Evolutionary conservation across 2,113 vertebrate genomes (phyloP).

Genomic region (Paratilapia polleni): DNA sequence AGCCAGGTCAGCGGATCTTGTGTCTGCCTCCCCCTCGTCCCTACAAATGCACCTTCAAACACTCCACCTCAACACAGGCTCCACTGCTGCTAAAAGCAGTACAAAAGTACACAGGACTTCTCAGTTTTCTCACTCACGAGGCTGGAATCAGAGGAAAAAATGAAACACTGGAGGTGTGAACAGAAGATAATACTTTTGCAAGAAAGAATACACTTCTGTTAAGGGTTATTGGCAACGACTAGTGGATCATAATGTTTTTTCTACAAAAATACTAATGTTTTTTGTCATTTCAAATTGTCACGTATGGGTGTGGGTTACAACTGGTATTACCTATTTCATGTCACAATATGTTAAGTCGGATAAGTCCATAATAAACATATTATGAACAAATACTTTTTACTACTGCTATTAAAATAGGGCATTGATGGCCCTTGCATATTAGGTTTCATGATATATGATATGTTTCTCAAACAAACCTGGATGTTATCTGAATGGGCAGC

Average conservation of each 20-base stretch:
- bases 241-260: background rate
- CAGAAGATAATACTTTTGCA: background rate
- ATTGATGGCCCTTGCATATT: background rate
- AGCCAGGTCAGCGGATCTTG: slow-evolving; percentile 31
- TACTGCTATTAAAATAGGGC: background rate
- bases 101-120: slow-evolving; percentile 16
- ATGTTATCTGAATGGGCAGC: background rate
- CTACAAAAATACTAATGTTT: background rate
- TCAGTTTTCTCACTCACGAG: background rate
- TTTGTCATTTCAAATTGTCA: background rate
- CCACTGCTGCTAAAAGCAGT: slow-evolving; percentile 26
- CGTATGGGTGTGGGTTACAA: background rate
- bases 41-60: slow-evolving; percentile 63
- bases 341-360: background rate
- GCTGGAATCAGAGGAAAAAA: slow-evolving; percentile 56
- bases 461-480: slow-evolving; percentile 10
- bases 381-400: background rate
- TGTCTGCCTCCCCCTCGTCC: slow-evolving; percentile 34
- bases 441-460: slow-evolving; percentile 35
- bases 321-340: background rate
- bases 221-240: background rate
- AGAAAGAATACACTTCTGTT: background rate
- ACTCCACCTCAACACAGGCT: slow-evolving; percentile 42
- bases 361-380: background rate
- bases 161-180: slow-evolving; percentile 15